Evolutionary conservation across 2,888 invertebrate species (phyloP).

Genomic region (Phengaris arion): DNA sequence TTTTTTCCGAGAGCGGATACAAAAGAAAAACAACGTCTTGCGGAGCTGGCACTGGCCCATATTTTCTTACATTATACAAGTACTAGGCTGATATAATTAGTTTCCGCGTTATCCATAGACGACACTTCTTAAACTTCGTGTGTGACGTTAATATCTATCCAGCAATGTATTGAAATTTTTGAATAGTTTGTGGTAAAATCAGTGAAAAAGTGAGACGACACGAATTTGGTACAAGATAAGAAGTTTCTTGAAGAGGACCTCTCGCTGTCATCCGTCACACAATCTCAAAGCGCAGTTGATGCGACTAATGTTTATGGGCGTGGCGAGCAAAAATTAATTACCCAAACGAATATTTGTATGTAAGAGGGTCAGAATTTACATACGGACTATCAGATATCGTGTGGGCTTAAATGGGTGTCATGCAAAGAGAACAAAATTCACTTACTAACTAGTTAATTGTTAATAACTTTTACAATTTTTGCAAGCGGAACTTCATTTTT

Average conservation of each 20-base stretch:
- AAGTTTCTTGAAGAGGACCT: constrained; percentile 20
- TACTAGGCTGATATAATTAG: background rate
- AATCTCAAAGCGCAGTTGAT: constrained; percentile 18
- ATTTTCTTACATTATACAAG: constrained; percentile 12
- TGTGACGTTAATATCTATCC: background rate
- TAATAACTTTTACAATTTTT: too few species aligned
- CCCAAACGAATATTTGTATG: background rate
- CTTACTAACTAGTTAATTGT: too few species aligned
- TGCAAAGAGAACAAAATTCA: too few species aligned
- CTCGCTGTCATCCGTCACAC: constrained; percentile 4
- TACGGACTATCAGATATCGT: too few species aligned
- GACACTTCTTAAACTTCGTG: background rate
- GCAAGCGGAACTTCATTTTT: too few species aligned
- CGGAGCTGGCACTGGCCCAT: constrained; percentile 20
- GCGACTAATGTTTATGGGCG: background rate
- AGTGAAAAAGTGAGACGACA: background rate
- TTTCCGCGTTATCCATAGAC: background rate
- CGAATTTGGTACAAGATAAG: constrained; percentile 10
- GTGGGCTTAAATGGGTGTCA: too few species aligned
- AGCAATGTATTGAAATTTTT: background rate
- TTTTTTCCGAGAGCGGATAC: constrained; percentile 15
- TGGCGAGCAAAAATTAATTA: background rate
- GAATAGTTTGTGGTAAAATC: background rate
- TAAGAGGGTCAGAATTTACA: too few species aligned
- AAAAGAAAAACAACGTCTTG: constrained; percentile 26